Evolutionary conservation across 2,888 invertebrate species (phyloP).

Genomic region (Callosobruchus maculatus): DNA sequence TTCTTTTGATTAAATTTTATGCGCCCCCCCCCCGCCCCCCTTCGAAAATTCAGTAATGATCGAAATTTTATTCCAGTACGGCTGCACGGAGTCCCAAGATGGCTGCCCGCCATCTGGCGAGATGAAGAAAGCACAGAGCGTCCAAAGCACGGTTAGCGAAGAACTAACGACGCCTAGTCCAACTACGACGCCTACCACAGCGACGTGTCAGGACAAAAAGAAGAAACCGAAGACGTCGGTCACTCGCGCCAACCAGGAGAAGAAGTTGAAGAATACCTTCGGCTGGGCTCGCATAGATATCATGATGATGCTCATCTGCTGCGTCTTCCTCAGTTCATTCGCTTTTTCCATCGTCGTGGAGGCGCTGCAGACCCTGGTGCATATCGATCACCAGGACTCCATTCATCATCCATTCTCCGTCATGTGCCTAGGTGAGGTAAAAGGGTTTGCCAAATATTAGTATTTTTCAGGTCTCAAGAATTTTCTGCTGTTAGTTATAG

Average conservation of each 20-base stretch:
- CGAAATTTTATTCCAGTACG: constrained; percentile 32
- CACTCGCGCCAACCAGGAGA: constrained; percentile 51
- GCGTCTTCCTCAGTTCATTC: constrained; percentile 78
- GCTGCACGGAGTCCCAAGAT: not conserved
- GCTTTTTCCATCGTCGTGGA: constrained; percentile 79
- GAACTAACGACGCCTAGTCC: constrained; percentile 12
- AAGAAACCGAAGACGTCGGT: constrained; percentile 21
- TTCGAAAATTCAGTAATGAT: no score
- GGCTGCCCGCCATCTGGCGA: not conserved
- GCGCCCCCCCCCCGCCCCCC: no score
- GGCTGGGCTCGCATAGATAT: constrained; percentile 91
- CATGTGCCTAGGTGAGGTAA: constrained; percentile 57
- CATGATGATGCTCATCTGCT: constrained; percentile 76
- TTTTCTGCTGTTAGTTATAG: no score
- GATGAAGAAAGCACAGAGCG: constrained; percentile 12
- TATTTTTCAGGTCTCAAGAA: no score
- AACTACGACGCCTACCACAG: constrained; percentile 4
- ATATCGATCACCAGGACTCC: constrained; percentile 67
- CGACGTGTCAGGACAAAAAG: constrained; percentile 24
- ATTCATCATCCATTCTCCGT: constrained; percentile 74
- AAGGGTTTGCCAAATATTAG: not conserved
- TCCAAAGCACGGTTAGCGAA: constrained; percentile 19
- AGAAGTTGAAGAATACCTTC: constrained; percentile 77
- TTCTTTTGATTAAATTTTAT: no score
- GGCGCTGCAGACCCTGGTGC: constrained; percentile 75